Evolutionary conservation across 2,888 invertebrate species (phyloP).

Genomic region (Acanthoscelides obtectus): DNA sequence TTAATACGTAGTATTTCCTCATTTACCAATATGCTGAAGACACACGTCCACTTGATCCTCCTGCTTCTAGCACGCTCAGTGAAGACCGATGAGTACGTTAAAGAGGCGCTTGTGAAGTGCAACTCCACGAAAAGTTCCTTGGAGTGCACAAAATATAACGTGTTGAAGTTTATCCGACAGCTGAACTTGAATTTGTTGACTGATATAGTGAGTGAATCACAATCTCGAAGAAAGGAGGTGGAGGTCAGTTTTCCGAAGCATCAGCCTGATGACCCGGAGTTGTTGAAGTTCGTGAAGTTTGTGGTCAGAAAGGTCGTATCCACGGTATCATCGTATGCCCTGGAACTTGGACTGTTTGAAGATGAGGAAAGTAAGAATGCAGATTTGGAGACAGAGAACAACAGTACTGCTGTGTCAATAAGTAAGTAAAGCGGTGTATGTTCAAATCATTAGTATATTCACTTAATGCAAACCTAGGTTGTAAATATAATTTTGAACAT

Average conservation of each 20-base stretch:
- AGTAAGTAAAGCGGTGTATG: too few relatives aligned
- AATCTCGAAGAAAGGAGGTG: neutral
- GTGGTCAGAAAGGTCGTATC: neutral
- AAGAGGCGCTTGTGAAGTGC: neutral
- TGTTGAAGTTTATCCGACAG: neutral
- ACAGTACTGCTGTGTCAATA: neutral
- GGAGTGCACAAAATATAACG: neutral
- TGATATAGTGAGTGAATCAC: neutral
- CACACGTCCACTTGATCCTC: neutral
- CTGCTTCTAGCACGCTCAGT: neutral
- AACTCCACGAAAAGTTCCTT: neutral
- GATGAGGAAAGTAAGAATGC: neutral
- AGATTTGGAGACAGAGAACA: neutral
- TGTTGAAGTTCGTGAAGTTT: neutral
- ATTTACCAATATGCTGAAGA: neutral
- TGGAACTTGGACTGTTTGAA: neutral
- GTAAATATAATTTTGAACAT: too few relatives aligned
- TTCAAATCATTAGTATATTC: too few relatives aligned
- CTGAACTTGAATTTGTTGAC: neutral
- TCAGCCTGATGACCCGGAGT: neutral
- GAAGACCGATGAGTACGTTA: neutral
- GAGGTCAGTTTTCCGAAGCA: neutral
- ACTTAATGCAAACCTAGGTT: too few relatives aligned
- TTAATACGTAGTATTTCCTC: neutral
- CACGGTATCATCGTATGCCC: neutral